A percentile compares a stretch with the other conserved stretches of the same genome.
Conservation (phyloP, 2,888 invertebrate genomes). For the Nymphalis urticae region DNA sequence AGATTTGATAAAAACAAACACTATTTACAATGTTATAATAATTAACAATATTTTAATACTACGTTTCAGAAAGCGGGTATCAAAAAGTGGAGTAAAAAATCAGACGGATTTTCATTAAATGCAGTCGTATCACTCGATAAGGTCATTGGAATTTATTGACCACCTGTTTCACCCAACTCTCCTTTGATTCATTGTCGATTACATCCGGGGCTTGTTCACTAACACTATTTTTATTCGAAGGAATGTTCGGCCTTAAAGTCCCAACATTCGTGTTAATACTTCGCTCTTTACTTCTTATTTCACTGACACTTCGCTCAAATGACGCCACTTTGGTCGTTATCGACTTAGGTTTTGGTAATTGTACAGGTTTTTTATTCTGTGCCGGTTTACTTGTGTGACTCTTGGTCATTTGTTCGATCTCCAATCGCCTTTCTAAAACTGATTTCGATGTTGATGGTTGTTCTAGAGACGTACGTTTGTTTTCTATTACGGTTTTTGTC, state of each 20-base stretch:
- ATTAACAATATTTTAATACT: constrained; percentile 45
- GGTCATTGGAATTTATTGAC: constrained; percentile 86
- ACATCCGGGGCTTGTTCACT: constrained; percentile 30
- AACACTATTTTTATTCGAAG: constrained; percentile 18
- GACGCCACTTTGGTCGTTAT: constrained; percentile 68
- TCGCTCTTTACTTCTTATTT: constrained; percentile 50
- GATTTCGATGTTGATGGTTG: constrained; percentile 69
- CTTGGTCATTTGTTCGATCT: constrained; percentile 71
- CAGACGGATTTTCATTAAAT: constrained; percentile 55
- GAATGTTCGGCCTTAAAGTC: constrained; percentile 17
- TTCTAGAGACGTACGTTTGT: constrained; percentile 56
- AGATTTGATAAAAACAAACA: constrained; percentile 54
- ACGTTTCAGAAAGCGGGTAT: constrained; percentile 45
- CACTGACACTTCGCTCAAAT: constrained; percentile 60
- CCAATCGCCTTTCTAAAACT: constrained; percentile 73
- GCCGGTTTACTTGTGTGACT: constrained; percentile 51
- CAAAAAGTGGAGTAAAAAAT: constrained; percentile 55
- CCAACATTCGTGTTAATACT: constrained; percentile 28
- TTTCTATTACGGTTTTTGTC: constrained; percentile 51
- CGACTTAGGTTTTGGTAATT: constrained; percentile 61
- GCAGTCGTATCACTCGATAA: constrained; percentile 49
- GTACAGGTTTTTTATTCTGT: constrained; percentile 57
- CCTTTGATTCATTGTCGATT: constrained; percentile 68
- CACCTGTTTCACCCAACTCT: constrained; percentile 88
- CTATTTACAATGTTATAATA: constrained; percentile 63